Base-by-base conservation (phyloP, 2,888 invertebrate species). In the Phanerotoma sp. region DNA sequence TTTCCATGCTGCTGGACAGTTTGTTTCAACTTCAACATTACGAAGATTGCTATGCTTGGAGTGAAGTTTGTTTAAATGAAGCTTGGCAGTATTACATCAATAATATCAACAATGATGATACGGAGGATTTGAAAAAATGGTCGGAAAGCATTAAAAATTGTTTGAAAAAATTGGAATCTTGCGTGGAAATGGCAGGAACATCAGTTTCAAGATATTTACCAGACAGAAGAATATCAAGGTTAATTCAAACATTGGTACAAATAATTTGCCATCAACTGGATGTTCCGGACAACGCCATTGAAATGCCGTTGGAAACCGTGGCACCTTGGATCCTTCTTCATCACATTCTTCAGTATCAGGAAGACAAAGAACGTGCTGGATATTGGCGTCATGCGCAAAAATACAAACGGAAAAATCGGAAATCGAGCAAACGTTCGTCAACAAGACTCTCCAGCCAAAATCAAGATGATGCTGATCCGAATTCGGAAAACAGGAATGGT, bases 311-410 rank as follows among this genome's bases (percentile, higher is more conserved):
- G 50, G 85, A 86, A 56, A 85, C 87, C 11, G 84, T 91, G 11
- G 77, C 84, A 4, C 90, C 93, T 5, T 94, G 93, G 93, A 87
- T 93, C 54, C 79, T 95, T 54, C 79, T 95, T 64, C 90, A 93
- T 78, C 86, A 86, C 66, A 83, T 94, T 61, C 79, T 94, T 46
- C 84, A 88, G 60, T 80, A 83, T 66, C 86, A 88, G 64, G 89
- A 88, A 70, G 87, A 88, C 65, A 82, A 83, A 62, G 84, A 84
- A 37, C 82, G 86, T 58, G 83, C 83, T 1, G 81, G 80, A 7
- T 1, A 9, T 61, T 55, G 66, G 7, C 64, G 63, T 16, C 5
- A 25, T 25, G 25, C 25, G 9, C 25, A 25, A 25, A 25, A 25
- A 9, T 25, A 25, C 9, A 25, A 25, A 25, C 5, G 9, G 5